These are phyloP conservation scores for Chloebia gouldiae DNA, from an alignment of 2,113 vertebrate species.

Conservation along the genomic window DNA sequence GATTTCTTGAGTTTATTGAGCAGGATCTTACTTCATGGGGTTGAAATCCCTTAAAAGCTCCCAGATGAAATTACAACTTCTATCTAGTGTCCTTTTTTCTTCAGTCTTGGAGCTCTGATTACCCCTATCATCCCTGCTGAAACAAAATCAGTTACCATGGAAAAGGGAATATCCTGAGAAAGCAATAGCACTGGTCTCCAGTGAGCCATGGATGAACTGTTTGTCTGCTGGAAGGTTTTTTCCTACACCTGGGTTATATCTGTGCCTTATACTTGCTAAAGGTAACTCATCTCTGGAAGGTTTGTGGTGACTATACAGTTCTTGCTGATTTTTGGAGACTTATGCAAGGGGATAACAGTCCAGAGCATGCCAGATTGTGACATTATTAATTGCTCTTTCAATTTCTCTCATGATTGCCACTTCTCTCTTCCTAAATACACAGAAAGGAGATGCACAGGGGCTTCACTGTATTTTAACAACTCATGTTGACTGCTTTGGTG, in stretches of 20 bases:
- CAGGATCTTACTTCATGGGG: background rate
- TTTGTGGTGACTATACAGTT: background rate
- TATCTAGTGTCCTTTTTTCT: background rate
- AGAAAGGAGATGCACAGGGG: background rate
- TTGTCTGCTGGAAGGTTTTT: background rate
- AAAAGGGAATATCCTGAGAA: background rate
- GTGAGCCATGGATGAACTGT: background rate
- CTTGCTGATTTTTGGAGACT: background rate
- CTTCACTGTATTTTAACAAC: background rate
- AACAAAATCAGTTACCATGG: background rate
- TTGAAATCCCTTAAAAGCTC: background rate
- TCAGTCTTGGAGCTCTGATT: background rate
- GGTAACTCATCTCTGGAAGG: background rate
- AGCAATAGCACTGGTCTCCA: background rate
- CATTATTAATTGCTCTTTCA: background rate
- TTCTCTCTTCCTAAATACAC: background rate
- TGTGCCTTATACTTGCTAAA: slow-evolving; percentile 48
- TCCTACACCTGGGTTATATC: background rate
- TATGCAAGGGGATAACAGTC: background rate
- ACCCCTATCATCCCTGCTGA: background rate
- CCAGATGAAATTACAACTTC: background rate
- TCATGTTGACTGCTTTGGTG: accelerated
- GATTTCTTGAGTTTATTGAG: background rate
- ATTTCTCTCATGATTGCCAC: accelerated
- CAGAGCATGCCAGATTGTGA: background rate